Percentiles rank a stretch among this genome's conserved stretches.
These are phyloP conservation scores for Regulus satrapa DNA, from an alignment of 2,113 vertebrate genomes.

Conservation along the genomic window DNA sequence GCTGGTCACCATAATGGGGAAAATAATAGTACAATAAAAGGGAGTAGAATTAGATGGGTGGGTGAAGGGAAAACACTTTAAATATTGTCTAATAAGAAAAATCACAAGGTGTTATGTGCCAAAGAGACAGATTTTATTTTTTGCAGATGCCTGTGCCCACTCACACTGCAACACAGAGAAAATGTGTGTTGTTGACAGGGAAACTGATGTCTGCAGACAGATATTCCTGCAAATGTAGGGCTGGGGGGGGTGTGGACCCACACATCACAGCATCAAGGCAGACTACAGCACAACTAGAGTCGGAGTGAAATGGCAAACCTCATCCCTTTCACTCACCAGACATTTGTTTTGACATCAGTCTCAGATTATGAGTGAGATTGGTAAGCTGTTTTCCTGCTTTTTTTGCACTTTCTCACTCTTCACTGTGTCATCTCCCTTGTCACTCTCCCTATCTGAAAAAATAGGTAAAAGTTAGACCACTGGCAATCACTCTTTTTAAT, in stretches of 20 bases:
- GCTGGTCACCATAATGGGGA: not conserved
- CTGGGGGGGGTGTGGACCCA: not conserved
- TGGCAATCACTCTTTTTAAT: not conserved
- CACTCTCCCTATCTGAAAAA: not conserved
- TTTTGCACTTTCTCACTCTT: not conserved
- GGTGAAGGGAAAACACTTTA: not conserved
- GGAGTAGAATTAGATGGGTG: not conserved
- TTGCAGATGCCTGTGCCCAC: not conserved
- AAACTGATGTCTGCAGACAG: not conserved
- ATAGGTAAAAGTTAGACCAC: not conserved
- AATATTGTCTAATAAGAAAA: not conserved
- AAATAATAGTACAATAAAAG: not conserved
- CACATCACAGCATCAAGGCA: rapidly evolving
- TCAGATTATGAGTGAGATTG: not conserved
- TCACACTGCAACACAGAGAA: not conserved
- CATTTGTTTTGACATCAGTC: not conserved
- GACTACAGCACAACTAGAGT: not conserved
- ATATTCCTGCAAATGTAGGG: not conserved
- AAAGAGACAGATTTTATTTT: not conserved
- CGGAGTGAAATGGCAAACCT: not conserved
- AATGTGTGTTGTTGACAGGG: not conserved
- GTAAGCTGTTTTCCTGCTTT: not conserved
- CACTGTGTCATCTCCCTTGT: not conserved
- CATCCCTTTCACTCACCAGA: not conserved
- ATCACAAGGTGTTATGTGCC: not conserved